Percentiles rank a stretch among this genome's conserved stretches.
phyloP scores from a whole-genome alignment of 2,888 invertebrate genomes.

The Octodonta nipae region DNA sequence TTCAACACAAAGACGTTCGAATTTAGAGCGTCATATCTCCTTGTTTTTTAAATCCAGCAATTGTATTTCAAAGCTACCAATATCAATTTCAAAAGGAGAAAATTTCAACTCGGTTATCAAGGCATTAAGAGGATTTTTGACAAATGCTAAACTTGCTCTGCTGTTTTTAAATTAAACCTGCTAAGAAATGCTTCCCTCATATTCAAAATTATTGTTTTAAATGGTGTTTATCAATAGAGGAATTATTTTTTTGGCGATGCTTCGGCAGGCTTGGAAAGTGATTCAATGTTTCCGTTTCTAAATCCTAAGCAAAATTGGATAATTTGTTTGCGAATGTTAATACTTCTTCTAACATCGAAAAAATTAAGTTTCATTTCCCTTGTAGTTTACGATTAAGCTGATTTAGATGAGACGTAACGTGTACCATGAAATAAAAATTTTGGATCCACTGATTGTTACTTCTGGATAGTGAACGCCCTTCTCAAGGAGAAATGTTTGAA shows the following conservation, averaged over 20 bases:
- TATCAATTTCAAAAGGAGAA: too few relatives aligned
- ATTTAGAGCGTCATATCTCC: too few relatives aligned
- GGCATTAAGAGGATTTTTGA: too few relatives aligned
- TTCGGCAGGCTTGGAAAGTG: slow-evolving; percentile 4
- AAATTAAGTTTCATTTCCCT: slow-evolving; percentile 19
- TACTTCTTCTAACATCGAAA: too few relatives aligned
- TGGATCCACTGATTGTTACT: slow-evolving; percentile 20
- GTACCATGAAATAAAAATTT: slow-evolving; percentile 24
- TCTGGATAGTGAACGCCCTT: too few relatives aligned
- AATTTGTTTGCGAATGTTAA: slow-evolving; percentile 11
- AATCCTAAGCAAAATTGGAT: slow-evolving; percentile 16
- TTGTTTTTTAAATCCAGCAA: too few relatives aligned
- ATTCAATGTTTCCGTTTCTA: too few relatives aligned
- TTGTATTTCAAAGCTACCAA: too few relatives aligned
- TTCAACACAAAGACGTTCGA: too few relatives aligned
- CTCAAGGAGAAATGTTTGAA: slow-evolving; percentile 22
- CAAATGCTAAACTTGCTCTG: slow-evolving; percentile 6
- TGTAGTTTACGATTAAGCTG: slow-evolving; percentile 24
- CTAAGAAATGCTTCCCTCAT: slow-evolving; percentile 4
- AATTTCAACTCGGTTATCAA: slow-evolving; percentile 1
- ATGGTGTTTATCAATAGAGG: slow-evolving; percentile 4
- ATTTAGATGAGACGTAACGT: slow-evolving; percentile 23
- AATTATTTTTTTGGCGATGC: slow-evolving; percentile 7
- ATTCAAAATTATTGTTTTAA: slow-evolving; percentile 5
- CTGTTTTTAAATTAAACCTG: slow-evolving; percentile 6